Evolutionary conservation across 2,113 vertebrate species (phyloP).

Genomic region (Proteles cristata): DNA sequence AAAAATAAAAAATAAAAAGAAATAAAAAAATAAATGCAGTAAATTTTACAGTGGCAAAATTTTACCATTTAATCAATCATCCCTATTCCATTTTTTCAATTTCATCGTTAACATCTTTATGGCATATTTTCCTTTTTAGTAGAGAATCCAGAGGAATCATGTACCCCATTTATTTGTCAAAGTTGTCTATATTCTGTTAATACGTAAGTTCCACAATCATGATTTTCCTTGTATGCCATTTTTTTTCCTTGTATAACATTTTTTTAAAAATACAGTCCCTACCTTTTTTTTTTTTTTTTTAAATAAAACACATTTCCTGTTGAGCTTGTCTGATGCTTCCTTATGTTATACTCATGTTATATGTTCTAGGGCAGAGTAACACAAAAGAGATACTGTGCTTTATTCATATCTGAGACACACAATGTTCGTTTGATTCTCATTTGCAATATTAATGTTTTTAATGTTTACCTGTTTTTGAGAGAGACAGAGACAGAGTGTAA

Average conservation of each 20-base stretch:
- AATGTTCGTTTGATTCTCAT: background rate
- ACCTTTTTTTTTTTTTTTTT: background rate
- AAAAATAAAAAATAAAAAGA: too few relatives aligned
- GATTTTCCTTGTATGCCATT: background rate
- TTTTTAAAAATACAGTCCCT: background rate
- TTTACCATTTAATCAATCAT: background rate
- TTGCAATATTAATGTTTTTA: background rate
- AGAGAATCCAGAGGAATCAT: background rate
- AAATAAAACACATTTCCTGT: background rate
- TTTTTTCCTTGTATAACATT: background rate
- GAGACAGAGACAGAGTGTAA: too few relatives aligned
- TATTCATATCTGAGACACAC: background rate
- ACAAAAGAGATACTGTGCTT: background rate
- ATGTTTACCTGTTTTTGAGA: too few relatives aligned
- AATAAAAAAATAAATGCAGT: background rate
- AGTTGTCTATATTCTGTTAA: background rate
- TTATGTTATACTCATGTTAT: background rate
- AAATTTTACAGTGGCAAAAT: background rate
- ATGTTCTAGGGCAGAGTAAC: background rate
- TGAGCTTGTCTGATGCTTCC: background rate
- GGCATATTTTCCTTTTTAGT: background rate
- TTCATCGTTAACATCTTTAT: background rate
- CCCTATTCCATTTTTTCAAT: background rate
- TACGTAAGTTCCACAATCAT: background rate
- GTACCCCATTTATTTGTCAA: background rate